Percentiles rank a stretch among this genome's conserved stretches.
Conservation (phyloP, 2,888 invertebrate species). For the Caenorhabditis sp. region DNA sequence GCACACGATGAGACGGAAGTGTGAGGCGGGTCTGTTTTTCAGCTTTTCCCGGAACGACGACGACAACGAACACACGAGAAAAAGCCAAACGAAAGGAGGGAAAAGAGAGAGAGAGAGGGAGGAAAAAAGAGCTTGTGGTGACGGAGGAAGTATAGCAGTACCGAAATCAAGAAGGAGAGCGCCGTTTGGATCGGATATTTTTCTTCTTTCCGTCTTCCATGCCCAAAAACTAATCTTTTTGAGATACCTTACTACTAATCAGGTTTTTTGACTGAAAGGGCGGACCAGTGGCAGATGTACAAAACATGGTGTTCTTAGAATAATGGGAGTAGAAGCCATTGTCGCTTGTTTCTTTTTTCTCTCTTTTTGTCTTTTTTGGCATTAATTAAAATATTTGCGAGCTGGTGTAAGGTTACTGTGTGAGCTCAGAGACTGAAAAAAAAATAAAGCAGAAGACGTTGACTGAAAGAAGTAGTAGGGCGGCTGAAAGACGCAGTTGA, state of each 20-base stretch:
- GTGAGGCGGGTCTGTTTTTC: constrained; percentile 61
- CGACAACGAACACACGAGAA: constrained; percentile 21
- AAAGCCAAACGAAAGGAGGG: constrained; percentile 16
- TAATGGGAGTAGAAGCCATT: not conserved
- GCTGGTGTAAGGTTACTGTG: constrained; percentile 18
- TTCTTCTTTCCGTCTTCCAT: constrained; percentile 13
- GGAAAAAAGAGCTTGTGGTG: constrained; percentile 42
- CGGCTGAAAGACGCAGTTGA: constrained; percentile 4
- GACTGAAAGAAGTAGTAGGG: constrained; percentile 12
- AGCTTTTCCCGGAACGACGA: constrained; percentile 46
- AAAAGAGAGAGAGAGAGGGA: no score
- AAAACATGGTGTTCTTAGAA: constrained; percentile 14
- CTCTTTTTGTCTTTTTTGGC: constrained; percentile 10
- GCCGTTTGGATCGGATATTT: constrained; percentile 9
- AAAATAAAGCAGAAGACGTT: constrained; percentile 20
- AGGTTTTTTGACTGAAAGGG: constrained; percentile 5
- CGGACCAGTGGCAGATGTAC: not conserved
- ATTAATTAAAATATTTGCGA: constrained; percentile 37
- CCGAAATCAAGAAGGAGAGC: constrained; percentile 22
- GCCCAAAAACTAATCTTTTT: constrained; percentile 36
- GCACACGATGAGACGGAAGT: constrained; percentile 21
- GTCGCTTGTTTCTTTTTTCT: constrained; percentile 1
- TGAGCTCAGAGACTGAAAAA: not conserved
- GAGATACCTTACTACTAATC: not conserved
- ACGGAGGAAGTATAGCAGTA: constrained; percentile 51